Conservation (phyloP, 2,113 vertebrate genomes). For the Dermatemys mawii region DNA sequence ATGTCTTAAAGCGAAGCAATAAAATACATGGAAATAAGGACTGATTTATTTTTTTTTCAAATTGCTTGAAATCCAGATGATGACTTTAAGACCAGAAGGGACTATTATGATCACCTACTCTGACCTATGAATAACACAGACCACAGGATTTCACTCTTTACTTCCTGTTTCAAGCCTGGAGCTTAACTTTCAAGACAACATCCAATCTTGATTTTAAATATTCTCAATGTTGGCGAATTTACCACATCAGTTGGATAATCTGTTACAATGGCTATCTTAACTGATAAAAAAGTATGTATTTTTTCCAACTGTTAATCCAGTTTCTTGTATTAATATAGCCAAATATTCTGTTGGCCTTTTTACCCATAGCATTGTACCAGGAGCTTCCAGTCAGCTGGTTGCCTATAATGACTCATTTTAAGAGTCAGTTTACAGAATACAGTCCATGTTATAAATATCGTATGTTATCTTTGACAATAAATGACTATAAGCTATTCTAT, state of each 20-base stretch:
- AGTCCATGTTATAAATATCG: accelerated
- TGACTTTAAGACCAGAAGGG: accelerated
- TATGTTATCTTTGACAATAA: accelerated
- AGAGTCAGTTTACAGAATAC: not conserved
- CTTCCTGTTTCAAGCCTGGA: not conserved
- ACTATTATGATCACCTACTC: not conserved
- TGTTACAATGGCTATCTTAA: not conserved
- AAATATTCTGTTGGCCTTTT: not conserved
- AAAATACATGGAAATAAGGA: not conserved
- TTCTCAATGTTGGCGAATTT: not conserved
- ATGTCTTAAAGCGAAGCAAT: not conserved
- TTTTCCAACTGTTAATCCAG: not conserved
- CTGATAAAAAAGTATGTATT: not conserved
- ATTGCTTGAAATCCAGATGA: not conserved
- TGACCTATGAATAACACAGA: not conserved
- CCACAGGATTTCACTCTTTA: not conserved
- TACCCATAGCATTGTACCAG: not conserved
- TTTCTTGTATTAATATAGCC: not conserved
- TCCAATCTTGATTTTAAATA: not conserved
- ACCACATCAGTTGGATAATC: not conserved
- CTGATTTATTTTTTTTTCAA: not conserved
- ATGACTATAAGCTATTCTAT: not conserved
- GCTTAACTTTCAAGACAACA: not conserved
- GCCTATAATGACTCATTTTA: not conserved
- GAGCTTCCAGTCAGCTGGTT: not conserved